Percentiles rank a stretch among this genome's conserved stretches.
These are phyloP conservation scores for Galeopsomyia nigrocyanea DNA, from an alignment of 2,888 invertebrate genomes.

Conservation along the genomic window DNA sequence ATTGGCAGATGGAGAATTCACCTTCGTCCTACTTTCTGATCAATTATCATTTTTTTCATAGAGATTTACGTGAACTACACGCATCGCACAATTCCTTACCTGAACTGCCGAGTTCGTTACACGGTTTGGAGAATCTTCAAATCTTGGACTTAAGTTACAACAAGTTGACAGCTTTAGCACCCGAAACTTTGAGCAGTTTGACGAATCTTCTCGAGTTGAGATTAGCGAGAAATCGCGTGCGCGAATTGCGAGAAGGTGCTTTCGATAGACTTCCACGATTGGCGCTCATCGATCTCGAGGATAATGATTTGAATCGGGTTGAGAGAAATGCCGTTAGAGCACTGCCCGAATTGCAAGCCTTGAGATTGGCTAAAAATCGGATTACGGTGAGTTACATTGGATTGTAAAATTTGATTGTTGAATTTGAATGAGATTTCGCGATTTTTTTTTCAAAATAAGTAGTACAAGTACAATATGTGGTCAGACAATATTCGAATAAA, in stretches of 20 bases:
- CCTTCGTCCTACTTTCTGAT: no score
- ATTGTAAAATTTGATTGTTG: no score
- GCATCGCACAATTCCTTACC: conserved; percentile 83
- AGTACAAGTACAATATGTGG: no score
- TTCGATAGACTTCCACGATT: conserved; percentile 80
- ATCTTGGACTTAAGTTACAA: conserved; percentile 85
- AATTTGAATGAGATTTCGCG: no score
- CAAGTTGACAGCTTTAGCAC: conserved; percentile 78
- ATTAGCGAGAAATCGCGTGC: conserved; percentile 81
- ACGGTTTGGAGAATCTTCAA: conserved; percentile 77
- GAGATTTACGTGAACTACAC: conserved; percentile 81
- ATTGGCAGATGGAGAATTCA: no score
- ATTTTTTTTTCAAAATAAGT: no score
- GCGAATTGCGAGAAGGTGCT: conserved; percentile 78
- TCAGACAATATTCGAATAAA: no score
- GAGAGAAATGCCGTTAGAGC: conserved; percentile 80
- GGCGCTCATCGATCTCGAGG: conserved; percentile 83
- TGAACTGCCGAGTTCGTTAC: conserved; percentile 80
- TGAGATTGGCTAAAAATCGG: conserved; percentile 80
- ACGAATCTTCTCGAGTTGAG: conserved; percentile 79
- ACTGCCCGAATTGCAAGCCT: conserved; percentile 78
- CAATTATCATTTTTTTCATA: conserved; percentile 62
- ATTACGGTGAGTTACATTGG: conserved; percentile 71
- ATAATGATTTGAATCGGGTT: conserved; percentile 83
- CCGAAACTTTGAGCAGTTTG: conserved; percentile 79